These are phyloP conservation scores for Tupaia chinensis DNA, from an alignment of 2,113 vertebrate genomes.

Conservation along the genomic window DNA sequence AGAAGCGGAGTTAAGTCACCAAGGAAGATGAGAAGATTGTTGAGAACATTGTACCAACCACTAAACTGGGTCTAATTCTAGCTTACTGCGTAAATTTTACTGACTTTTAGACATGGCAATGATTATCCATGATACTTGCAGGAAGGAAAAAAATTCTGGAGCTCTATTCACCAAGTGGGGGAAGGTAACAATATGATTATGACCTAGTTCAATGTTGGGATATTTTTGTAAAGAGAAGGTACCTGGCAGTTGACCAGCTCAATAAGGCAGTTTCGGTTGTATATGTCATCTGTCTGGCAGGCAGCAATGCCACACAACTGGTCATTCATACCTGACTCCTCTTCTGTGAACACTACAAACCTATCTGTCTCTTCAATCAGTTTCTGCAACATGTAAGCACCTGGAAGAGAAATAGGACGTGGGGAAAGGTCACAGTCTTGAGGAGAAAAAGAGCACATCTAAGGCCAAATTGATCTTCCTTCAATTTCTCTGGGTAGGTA, in stretches of 20 bases:
- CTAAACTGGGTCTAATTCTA: constrained; percentile 43
- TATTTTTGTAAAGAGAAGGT: constrained; percentile 52
- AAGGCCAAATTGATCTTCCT: background rate
- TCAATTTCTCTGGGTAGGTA: background rate
- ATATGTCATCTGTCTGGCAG: constrained; percentile 96
- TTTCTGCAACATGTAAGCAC: constrained; percentile 98
- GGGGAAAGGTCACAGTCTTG: constrained; percentile 13
- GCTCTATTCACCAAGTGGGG: background rate
- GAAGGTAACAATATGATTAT: background rate
- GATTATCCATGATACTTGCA: background rate
- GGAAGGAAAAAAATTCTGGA: background rate
- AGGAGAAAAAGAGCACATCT: background rate
- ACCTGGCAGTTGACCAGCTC: constrained; percentile 99
- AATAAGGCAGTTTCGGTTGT: constrained; percentile 98
- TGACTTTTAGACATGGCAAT: constrained; percentile 18
- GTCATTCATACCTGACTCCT: constrained; percentile 96
- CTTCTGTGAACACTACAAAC: constrained; percentile 99
- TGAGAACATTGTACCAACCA: background rate
- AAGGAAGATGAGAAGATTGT: background rate
- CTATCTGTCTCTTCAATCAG: constrained; percentile 98
- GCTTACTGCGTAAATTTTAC: background rate
- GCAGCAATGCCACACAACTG: constrained; percentile 97
- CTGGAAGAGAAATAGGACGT: constrained; percentile 83
- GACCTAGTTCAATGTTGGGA: background rate
- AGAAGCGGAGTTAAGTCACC: background rate